Evolutionary conservation across 64 coral and sea anemone genomes (phyloP).

Genomic region (Platygyra sinensis): DNA sequence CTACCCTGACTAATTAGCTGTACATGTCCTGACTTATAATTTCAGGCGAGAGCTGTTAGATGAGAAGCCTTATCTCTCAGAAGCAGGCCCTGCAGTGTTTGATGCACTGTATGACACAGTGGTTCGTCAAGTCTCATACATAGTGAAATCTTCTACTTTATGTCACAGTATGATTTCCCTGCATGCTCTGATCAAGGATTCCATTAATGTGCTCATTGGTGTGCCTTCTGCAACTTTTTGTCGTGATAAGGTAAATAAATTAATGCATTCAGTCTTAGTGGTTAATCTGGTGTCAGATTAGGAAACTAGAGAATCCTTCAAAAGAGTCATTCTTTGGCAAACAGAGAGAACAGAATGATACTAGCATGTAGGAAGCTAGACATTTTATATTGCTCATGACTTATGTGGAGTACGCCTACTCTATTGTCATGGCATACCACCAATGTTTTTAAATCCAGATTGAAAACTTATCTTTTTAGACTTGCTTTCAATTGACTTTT

Average conservation of each 20-base stretch:
- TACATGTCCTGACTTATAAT: background rate
- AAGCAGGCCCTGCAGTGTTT: conserved; percentile 85
- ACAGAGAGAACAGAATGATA: too few species aligned
- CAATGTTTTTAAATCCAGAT: too few species aligned
- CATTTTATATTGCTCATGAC: too few species aligned
- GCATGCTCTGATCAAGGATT: conserved; percentile 67
- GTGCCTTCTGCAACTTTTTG: conserved; percentile 85
- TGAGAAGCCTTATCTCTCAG: conserved; percentile 78
- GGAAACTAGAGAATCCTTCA: too few species aligned
- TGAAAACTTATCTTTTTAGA: too few species aligned
- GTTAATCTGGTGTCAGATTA: too few species aligned
- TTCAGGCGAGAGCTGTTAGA: conserved; percentile 52
- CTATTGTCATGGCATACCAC: too few species aligned
- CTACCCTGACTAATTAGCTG: background rate
- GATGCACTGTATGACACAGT: conserved; percentile 81
- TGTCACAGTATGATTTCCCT: conserved; percentile 41
- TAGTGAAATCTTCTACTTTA: conserved; percentile 57
- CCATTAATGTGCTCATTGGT: conserved; percentile 84
- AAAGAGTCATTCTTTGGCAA: too few species aligned
- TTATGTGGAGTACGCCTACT: too few species aligned
- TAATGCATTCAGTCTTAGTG: background rate
- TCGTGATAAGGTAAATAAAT: conserved; percentile 65
- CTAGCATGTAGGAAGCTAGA: too few species aligned
- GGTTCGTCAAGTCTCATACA: conserved; percentile 76
- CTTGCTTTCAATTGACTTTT: too few species aligned